Evolutionary conservation across 1,140 invertebrate genomes (phyloP), one percentile per base, ranked within the genome.

Genomic region (Euura saliciscinereae): DNA sequence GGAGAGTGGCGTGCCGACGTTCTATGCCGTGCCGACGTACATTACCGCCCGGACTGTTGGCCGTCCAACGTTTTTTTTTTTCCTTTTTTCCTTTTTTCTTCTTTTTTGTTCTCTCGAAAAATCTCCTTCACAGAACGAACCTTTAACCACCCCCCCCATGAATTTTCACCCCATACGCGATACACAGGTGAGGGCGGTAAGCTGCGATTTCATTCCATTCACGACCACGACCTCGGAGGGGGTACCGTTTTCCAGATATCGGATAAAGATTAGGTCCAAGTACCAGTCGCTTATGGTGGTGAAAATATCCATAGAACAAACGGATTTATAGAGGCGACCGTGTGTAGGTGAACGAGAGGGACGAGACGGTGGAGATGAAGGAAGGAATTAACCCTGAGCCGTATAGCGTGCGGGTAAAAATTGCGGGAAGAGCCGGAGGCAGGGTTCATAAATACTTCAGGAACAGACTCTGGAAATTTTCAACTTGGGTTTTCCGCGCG

Each of bases 371-470:
- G 44, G 74, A 73, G 59, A 74, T 77, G 69, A 70, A 75, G 69
- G 71, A 74, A 69, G 68, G 75, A 78, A 75, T 73, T 77, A 68
- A 72, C 68, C 65, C 70, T 43, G 8, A 11, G 66, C n/a, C 66
- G n/a, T 66, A 6, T 43, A 42, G 28, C 65, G 28, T 67, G 44
- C 69, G 45, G 65, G 45, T n/a, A n/a, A 72, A 77, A 71, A 72
- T 73, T 46, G 78, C 69, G 71, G 67, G 45, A 45, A 45, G 68
- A 72, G 66, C 69, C 66, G 71, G 28, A 67, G 43, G 71, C 70
- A 72, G 70, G 72, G 76, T 79, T 79, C 80, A 82, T 82, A 82
- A 82, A 82, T 82, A 81, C 80, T 82, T 82, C 80, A 82, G 71
- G 69, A 68, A 69, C 80, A 82, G 80, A 75, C 77, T 77, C 79